These are phyloP conservation scores for Solen grandis DNA, from an alignment of 1,140 invertebrate genomes.

Conservation along the genomic window DNA sequence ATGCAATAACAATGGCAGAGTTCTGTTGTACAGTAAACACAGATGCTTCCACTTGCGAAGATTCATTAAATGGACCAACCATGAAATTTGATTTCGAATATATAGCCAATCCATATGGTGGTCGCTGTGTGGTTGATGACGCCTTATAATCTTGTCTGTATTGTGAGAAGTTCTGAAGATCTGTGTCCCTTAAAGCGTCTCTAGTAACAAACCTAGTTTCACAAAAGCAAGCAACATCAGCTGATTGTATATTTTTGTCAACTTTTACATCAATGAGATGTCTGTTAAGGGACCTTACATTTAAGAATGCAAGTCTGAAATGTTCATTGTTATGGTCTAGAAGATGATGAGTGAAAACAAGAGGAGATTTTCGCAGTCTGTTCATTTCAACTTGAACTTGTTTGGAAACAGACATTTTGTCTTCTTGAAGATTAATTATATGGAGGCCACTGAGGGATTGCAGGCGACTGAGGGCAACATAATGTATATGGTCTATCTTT, in stretches of 20 bases:
- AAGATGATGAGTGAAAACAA: background rate
- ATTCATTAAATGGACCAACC: slow-evolving; percentile 5
- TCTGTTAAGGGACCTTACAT: slow-evolving; percentile 34
- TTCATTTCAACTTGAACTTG: slow-evolving; percentile 31
- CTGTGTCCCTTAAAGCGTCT: slow-evolving; percentile 1
- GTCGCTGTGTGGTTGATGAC: background rate
- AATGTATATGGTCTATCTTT: slow-evolving; percentile 37
- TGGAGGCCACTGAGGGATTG: slow-evolving; percentile 3
- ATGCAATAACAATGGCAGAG: background rate
- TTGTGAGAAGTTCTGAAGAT: background rate
- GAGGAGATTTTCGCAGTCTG: slow-evolving; percentile 8
- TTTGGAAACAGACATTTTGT: slow-evolving; percentile 30
- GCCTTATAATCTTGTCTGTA: slow-evolving; percentile 15
- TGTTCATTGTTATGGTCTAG: background rate
- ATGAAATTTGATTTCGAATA: slow-evolving; percentile 12
- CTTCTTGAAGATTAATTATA: slow-evolving; percentile 26
- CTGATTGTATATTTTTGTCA: slow-evolving; percentile 28
- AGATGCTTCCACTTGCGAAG: background rate
- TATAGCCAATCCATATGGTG: slow-evolving; percentile 25
- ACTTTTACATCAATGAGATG: slow-evolving; percentile 14
- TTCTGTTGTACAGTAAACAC: slow-evolving; percentile 5
- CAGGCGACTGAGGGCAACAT: slow-evolving; percentile 37
- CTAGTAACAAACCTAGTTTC: slow-evolving; percentile 17
- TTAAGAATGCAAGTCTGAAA: slow-evolving; percentile 31
- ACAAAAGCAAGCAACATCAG: slow-evolving; percentile 26